Base-by-base conservation (phyloP, 2,113 vertebrate species). In the Pontoporia blainvillei region DNA sequence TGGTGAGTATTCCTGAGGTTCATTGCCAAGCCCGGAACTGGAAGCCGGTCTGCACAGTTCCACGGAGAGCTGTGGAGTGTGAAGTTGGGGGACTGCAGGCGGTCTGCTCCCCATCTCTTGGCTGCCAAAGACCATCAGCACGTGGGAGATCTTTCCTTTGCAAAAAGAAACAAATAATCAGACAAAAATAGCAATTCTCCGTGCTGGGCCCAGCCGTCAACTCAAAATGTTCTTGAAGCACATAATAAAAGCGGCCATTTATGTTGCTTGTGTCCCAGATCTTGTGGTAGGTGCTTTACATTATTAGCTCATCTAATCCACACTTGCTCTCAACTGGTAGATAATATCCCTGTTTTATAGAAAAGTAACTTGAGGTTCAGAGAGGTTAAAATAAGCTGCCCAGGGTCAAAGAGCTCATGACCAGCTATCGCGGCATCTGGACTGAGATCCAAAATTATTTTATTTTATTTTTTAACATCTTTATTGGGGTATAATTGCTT, bases 181-280 rank as follows among this genome's bases (percentile, higher is more conserved):
- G 83, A 83, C 79, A 92, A 72, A 95, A 97, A 88, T 54, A 82
- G 41, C 12, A 88, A 41, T 84, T 95, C 66, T 31, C 81, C 67
- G 59, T 6, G 4, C 75, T 49, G 61, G 39, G 61, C 36, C 64
- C 71, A 82, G 88, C 8, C 64, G 34, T 81, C 27, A 21, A 57
- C 59, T 92, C 81, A 59, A 44, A 95, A 85, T 76, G 59, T 82
- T 87, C 91, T 76, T 90, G 64, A 81, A 54, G 86, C 64, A 66
- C 52, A 21, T 31, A 92, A 36, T 69, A 59, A n/a, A 91, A 73
- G 54, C 1, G 6, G 73, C 44, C 91, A n/a, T 78, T 89, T 78
- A 15, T 67, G 59, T 27, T n/a, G 52, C 52, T 44, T 52, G 17
- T n/a, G 66, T 46, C 69, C 69, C 67, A 61, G 49, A 64, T 73